Evolutionary conservation across 2,113 vertebrate genomes (phyloP).

Genomic region (Acanthisitta chloris): DNA sequence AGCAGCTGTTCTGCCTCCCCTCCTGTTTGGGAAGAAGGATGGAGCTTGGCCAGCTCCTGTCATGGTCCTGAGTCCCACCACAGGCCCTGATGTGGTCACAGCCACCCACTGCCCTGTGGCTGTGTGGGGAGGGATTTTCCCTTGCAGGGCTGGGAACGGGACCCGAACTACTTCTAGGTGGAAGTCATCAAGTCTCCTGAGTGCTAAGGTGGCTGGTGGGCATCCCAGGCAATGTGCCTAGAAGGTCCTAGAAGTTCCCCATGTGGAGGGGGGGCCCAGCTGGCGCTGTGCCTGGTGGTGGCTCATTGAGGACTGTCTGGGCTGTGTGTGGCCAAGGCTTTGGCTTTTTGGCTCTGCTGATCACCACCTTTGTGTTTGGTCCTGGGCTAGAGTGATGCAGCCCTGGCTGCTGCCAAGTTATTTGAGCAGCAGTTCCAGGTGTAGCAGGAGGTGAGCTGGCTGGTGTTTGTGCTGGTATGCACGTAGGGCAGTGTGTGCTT

Average conservation of each 20-base stretch:
- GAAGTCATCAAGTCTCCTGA: accelerated
- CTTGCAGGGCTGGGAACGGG: not conserved
- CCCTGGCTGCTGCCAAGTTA: not conserved
- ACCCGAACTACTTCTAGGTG: accelerated
- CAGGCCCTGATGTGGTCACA: not conserved
- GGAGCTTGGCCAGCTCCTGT: not conserved
- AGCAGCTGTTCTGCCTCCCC: not conserved
- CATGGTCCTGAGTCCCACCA: too few relatives aligned
- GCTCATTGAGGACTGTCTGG: accelerated
- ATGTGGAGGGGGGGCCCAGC: not conserved
- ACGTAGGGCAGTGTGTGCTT: not conserved
- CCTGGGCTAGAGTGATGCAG: accelerated
- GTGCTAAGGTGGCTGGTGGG: not conserved
- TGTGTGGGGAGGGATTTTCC: not conserved
- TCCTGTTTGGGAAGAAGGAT: not conserved
- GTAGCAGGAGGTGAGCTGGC: not conserved
- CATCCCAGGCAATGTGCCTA: too few relatives aligned
- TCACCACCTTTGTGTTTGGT: not conserved
- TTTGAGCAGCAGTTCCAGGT: not conserved
- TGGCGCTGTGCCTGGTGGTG: not conserved
- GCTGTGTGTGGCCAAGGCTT: not conserved
- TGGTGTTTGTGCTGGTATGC: not conserved
- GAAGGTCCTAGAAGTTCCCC: too few relatives aligned
- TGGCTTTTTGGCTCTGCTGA: not conserved
- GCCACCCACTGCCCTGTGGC: accelerated